Conservation (phyloP, 2,888 invertebrate species). For the Parnassius orleans region DNA sequence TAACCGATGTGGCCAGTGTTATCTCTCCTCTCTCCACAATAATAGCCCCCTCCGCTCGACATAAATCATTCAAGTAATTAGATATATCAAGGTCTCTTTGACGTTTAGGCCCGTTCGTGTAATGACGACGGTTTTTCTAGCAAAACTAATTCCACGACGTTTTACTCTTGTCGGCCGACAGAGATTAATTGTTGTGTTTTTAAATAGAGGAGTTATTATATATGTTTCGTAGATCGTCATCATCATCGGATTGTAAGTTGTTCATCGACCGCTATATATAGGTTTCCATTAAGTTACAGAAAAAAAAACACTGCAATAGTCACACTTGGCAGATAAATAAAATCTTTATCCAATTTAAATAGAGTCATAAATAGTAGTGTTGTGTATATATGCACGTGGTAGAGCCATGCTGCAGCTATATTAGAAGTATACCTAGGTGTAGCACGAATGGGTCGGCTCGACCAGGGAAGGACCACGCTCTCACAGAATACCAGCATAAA, state of each 20-base stretch:
- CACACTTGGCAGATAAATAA: too few relatives aligned
- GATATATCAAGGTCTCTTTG: slow-evolving; percentile 45
- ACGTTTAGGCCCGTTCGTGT: slow-evolving; percentile 34
- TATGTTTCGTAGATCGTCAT: background rate
- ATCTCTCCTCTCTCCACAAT: slow-evolving; percentile 48
- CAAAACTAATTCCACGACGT: slow-evolving; percentile 19
- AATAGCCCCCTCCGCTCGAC: slow-evolving; percentile 53
- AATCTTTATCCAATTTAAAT: too few relatives aligned
- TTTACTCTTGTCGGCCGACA: slow-evolving; percentile 14
- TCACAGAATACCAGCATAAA: too few relatives aligned
- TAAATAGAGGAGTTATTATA: slow-evolving; percentile 7
- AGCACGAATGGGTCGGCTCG: too few relatives aligned
- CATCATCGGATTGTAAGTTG: background rate
- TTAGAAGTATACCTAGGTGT: too few relatives aligned
- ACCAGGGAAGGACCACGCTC: too few relatives aligned
- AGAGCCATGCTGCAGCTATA: too few relatives aligned
- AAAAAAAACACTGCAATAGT: too few relatives aligned
- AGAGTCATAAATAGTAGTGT: too few relatives aligned
- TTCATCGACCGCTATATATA: too few relatives aligned
- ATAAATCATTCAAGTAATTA: slow-evolving; percentile 62
- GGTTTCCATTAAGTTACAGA: too few relatives aligned
- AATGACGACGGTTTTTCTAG: slow-evolving; percentile 25
- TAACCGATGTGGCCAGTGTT: slow-evolving; percentile 41
- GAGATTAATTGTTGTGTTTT: slow-evolving; percentile 20
- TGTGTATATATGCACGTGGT: too few relatives aligned